These are phyloP conservation scores for Rissa tridactyla DNA, from an alignment of 2,113 vertebrate genomes.

Conservation along the genomic window DNA sequence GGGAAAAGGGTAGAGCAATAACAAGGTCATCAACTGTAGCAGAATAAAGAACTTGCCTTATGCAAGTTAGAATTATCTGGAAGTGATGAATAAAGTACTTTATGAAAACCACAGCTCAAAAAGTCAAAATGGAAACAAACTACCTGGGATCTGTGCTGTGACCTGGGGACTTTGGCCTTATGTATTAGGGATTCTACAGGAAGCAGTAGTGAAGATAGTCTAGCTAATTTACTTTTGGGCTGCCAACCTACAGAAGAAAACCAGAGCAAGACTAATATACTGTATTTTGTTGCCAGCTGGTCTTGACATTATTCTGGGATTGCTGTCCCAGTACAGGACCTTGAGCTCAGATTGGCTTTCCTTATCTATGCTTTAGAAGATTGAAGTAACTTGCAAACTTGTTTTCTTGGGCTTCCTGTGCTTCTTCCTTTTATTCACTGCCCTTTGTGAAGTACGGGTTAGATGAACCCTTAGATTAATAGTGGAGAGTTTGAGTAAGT, in stretches of 20 bases:
- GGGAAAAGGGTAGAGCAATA: not conserved
- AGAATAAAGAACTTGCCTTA: not conserved
- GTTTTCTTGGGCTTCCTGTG: not conserved
- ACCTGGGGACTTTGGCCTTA: not conserved
- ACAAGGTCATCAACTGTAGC: not conserved
- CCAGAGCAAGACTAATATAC: not conserved
- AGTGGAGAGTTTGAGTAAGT: not conserved
- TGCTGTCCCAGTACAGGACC: not conserved
- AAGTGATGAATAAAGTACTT: not conserved
- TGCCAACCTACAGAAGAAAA: not conserved
- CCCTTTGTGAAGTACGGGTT: not conserved
- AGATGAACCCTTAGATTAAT: not conserved
- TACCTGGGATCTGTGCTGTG: not conserved
- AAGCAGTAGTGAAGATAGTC: not conserved
- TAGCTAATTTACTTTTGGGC: not conserved
- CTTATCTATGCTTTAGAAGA: not conserved
- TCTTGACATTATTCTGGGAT: not conserved
- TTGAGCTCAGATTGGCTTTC: not conserved
- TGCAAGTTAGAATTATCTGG: not conserved
- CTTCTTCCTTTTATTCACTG: not conserved
- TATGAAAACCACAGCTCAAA: not conserved
- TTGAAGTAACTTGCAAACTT: not conserved
- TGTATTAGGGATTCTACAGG: not conserved
- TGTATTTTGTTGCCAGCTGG: not conserved
- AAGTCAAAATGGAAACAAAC: not conserved